A percentile compares a stretch with the other conserved stretches of the same genome.
These are phyloP conservation scores for Epistrophe eligans DNA, from an alignment of 2,888 invertebrate species.

Conservation along the genomic window DNA sequence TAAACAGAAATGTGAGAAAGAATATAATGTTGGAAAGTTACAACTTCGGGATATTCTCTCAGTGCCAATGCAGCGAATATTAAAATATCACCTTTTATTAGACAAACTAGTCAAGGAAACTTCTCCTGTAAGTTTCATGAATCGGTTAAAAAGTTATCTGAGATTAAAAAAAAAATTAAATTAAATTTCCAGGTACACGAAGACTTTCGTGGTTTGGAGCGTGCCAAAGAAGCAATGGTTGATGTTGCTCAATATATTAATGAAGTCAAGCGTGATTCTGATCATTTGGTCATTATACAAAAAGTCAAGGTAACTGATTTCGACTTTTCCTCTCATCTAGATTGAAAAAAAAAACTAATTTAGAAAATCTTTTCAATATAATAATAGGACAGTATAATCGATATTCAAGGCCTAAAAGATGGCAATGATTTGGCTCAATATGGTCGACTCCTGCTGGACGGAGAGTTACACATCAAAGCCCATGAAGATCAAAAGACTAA, in stretches of 20 bases:
- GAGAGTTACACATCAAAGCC: conserved; percentile 95
- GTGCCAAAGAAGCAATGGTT: conserved; percentile 97
- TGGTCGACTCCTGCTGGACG: conserved; percentile 96
- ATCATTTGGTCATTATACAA: conserved; percentile 94
- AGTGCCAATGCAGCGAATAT: conserved; percentile 98
- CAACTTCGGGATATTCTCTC: conserved; percentile 97
- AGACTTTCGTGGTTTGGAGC: conserved; percentile 92
- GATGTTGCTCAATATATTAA: conserved; percentile 99
- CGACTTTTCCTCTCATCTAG: background rate
- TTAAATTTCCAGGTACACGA: conserved; percentile 88
- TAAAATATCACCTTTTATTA: conserved; percentile 97
- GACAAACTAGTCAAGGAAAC: conserved; percentile 95
- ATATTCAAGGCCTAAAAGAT: conserved; percentile 90
- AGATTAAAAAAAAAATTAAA: background rate
- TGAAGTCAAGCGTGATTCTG: conserved; percentile 98
- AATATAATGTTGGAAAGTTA: conserved; percentile 97
- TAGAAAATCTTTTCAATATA: conserved; percentile 16
- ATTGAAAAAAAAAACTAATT: background rate
- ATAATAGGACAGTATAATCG: conserved; percentile 89
- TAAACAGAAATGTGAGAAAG: conserved; percentile 93
- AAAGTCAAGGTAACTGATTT: conserved; percentile 90
- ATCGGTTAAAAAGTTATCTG: background rate
- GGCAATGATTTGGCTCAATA: conserved; percentile 94
- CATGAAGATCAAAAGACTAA: conserved; percentile 94
- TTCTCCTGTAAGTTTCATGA: conserved; percentile 86